These are phyloP conservation scores for Drosophila birchii DNA, from an alignment of 2,888 invertebrate genomes.

Conservation along the genomic window DNA sequence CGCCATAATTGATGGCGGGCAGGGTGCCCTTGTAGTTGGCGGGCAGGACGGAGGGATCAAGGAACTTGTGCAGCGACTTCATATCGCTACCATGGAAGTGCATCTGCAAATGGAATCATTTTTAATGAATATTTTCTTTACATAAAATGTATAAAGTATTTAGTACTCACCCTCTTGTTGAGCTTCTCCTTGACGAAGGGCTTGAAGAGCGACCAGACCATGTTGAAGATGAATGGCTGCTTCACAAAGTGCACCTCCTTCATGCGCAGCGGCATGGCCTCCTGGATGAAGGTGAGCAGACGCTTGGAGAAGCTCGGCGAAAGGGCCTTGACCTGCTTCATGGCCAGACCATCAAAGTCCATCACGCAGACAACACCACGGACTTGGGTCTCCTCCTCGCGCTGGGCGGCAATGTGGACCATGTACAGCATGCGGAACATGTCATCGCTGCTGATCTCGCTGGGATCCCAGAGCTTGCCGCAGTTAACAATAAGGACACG, in stretches of 20 bases:
- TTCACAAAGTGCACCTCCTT: conserved; percentile 95
- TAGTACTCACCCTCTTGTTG: conserved; percentile 88
- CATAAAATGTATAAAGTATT: background rate
- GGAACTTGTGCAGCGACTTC: conserved; percentile 90
- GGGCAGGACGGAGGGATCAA: conserved; percentile 89
- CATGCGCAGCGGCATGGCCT: conserved; percentile 93
- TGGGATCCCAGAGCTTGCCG: conserved; percentile 92
- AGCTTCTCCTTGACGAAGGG: conserved; percentile 92
- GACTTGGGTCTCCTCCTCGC: conserved; percentile 92
- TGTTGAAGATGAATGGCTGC: conserved; percentile 92
- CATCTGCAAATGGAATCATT: conserved; percentile 86
- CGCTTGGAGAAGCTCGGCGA: conserved; percentile 91
- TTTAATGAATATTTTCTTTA: background rate
- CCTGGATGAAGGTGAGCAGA: conserved; percentile 92
- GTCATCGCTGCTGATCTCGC: conserved; percentile 89
- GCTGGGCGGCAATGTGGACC: conserved; percentile 90
- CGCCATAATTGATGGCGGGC: conserved; percentile 91
- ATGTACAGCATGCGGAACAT: conserved; percentile 92
- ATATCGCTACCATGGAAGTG: conserved; percentile 93
- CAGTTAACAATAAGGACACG: conserved; percentile 90
- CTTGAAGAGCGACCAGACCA: conserved; percentile 94
- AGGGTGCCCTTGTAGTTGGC: conserved; percentile 91
- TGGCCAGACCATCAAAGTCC: conserved; percentile 92
- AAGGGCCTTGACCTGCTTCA: conserved; percentile 90
- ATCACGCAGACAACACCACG: conserved; percentile 92